These are phyloP conservation scores for Hedya salicella DNA, from an alignment of 2,888 invertebrate species.

Conservation along the genomic window DNA sequence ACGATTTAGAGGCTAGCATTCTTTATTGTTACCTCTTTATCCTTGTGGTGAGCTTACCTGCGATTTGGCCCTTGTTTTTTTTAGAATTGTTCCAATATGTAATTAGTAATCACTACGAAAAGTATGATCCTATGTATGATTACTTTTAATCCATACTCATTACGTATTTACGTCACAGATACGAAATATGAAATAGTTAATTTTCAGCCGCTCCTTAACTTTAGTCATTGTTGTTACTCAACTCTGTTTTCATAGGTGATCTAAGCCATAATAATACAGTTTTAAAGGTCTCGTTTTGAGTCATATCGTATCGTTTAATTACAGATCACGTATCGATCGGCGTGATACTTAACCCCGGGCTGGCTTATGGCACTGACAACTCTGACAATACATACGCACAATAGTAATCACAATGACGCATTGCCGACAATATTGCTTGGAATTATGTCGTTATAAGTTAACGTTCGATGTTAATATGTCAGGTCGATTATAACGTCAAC, in stretches of 20 bases:
- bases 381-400: slow-evolving; percentile 26
- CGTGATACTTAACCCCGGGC: slow-evolving; percentile 65
- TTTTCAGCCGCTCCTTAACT: slow-evolving; percentile 11
- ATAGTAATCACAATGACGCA: slow-evolving; percentile 36
- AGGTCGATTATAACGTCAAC: background rate
- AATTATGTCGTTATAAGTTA: slow-evolving; percentile 9
- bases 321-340: slow-evolving; percentile 70
- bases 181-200: background rate
- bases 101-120: too few species aligned
- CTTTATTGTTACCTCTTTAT: too few species aligned
- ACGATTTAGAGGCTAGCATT: too few species aligned
- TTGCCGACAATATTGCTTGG: slow-evolving; percentile 22
- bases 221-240: slow-evolving; percentile 26
- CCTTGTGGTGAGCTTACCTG: too few species aligned
- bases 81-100: too few species aligned
- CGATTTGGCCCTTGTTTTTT: too few species aligned
- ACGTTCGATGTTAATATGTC: background rate
- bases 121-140: too few species aligned
- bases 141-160: too few species aligned
- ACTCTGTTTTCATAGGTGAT: slow-evolving; percentile 31
- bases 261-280: slow-evolving; percentile 35
- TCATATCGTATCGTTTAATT: slow-evolving; percentile 59
- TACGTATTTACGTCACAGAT: too few species aligned
- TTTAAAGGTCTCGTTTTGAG: slow-evolving; percentile 40
- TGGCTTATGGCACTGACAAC: slow-evolving; percentile 55